phyloP scores from a whole-genome alignment of 2,888 invertebrate species.

The Amaurobius ferox region DNA sequence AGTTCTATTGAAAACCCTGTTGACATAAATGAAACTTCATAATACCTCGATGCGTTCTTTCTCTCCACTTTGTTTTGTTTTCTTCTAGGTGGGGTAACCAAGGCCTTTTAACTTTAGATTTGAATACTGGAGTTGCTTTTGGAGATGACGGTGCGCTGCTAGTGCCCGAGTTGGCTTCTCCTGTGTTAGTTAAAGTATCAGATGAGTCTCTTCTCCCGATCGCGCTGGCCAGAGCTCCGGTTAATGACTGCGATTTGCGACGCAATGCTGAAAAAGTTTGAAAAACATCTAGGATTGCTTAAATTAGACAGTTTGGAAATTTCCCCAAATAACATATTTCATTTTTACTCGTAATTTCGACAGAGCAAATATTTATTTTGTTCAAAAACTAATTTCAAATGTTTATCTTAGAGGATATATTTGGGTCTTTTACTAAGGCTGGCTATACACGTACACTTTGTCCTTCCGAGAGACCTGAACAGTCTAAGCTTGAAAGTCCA shows the following conservation, averaged over 20 bases:
- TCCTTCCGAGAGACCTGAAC: too few relatives aligned
- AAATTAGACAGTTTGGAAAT: not conserved
- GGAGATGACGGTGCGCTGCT: conserved; percentile 72
- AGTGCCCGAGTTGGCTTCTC: conserved; percentile 2
- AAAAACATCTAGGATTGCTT: not conserved
- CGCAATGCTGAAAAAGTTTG: conserved; percentile 28
- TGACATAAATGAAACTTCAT: conserved; percentile 15
- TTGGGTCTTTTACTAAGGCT: too few relatives aligned
- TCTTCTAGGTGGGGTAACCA: conserved; percentile 87
- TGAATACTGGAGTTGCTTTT: conserved; percentile 27
- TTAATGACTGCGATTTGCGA: conserved; percentile 56
- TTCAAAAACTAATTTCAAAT: too few relatives aligned
- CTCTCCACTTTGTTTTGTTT: conserved; percentile 88
- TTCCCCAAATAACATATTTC: too few relatives aligned
- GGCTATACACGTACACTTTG: too few relatives aligned
- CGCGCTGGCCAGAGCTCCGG: conserved; percentile 43
- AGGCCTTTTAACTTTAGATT: conserved; percentile 82
- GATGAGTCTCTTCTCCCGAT: conserved; percentile 30
- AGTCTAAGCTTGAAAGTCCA: too few relatives aligned
- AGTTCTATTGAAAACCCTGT: too few relatives aligned
- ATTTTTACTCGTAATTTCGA: too few relatives aligned
- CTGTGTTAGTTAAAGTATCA: conserved; percentile 10
- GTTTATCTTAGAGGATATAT: too few relatives aligned
- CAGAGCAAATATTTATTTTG: too few relatives aligned
- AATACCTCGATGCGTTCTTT: conserved; percentile 75